phyloP scores from a whole-genome alignment of 2,113 vertebrate genomes.

The Pionites leucogaster region DNA sequence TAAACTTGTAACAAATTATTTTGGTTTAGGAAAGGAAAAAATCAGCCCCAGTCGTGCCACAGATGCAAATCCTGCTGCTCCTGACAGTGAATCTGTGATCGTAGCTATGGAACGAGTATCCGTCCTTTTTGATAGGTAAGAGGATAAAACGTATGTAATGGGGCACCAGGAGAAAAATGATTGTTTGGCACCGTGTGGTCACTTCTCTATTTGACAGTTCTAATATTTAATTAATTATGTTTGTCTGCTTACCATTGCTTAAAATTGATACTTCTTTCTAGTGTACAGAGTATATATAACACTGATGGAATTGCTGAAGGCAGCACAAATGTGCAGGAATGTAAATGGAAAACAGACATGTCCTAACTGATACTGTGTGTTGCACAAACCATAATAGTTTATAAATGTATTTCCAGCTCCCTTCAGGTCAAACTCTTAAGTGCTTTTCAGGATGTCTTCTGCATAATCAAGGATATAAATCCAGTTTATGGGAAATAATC shows the following conservation, averaged over 20 bases:
- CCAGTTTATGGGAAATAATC: constrained; percentile 30
- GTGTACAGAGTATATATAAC: background rate
- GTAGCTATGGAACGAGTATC: constrained; percentile 98
- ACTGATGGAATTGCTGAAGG: constrained; percentile 25
- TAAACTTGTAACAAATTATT: background rate
- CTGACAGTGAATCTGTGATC: constrained; percentile 95
- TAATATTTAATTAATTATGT: background rate
- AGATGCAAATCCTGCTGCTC: constrained; percentile 82
- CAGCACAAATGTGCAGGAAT: constrained; percentile 33
- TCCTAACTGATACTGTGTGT: constrained; percentile 13
- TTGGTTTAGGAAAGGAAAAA: constrained; percentile 92
- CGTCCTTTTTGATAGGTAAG: constrained; percentile 96
- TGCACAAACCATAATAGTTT: background rate
- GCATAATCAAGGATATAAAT: constrained; percentile 42
- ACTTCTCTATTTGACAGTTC: background rate
- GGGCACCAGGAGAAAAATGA: background rate
- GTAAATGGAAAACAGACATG: constrained; percentile 53
- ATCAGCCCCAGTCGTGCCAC: constrained; percentile 83
- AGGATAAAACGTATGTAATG: background rate
- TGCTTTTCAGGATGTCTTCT: constrained; percentile 38
- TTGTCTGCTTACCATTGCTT: background rate
- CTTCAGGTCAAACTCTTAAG: constrained; percentile 44
- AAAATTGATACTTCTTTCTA: background rate
- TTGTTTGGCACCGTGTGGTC: background rate
- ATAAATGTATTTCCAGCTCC: constrained; percentile 36